Conservation (phyloP, 2,888 invertebrate genomes). For the Teleogryllus oceanicus region DNA sequence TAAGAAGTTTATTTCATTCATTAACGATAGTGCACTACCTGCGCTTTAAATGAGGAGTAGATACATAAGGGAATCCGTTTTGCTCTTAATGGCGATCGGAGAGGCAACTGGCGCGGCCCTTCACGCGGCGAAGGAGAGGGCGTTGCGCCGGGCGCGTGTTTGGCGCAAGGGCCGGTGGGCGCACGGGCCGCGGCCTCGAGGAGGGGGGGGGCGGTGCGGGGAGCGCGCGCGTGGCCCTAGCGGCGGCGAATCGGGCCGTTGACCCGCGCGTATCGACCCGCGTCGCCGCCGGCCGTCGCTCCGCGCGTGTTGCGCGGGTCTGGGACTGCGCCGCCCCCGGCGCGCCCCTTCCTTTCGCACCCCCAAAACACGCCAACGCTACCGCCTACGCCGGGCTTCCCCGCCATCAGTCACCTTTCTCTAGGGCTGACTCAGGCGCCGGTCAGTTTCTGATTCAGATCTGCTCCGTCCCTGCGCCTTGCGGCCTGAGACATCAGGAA, state of each 20-base stretch:
- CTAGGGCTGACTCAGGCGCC: neutral
- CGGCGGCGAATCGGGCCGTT: neutral
- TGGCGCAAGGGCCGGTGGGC: too few species aligned
- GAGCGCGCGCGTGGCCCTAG: neutral
- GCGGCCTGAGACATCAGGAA: neutral
- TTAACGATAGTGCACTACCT: too few species aligned
- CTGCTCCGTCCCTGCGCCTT: neutral
- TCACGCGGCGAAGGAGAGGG: neutral
- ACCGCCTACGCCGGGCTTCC: neutral
- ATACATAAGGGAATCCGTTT: too few species aligned
- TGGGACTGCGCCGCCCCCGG: neutral
- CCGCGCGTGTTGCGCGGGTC: conserved; percentile 18
- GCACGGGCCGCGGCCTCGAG: too few species aligned
- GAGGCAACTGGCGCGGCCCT: too few species aligned
- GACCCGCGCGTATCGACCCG: conserved; percentile 1
- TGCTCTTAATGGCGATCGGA: too few species aligned
- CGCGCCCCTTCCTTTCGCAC: neutral
- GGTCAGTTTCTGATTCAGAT: neutral
- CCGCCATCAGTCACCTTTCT: conserved; percentile 3
- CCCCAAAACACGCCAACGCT: neutral
- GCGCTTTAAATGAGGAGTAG: too few species aligned
- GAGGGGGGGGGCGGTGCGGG: neutral
- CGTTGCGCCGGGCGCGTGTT: neutral
- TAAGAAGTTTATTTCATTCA: too few species aligned
- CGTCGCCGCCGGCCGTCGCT: neutral